Conservation (phyloP, 2,113 vertebrate species). For the Spilogale gracilis region DNA sequence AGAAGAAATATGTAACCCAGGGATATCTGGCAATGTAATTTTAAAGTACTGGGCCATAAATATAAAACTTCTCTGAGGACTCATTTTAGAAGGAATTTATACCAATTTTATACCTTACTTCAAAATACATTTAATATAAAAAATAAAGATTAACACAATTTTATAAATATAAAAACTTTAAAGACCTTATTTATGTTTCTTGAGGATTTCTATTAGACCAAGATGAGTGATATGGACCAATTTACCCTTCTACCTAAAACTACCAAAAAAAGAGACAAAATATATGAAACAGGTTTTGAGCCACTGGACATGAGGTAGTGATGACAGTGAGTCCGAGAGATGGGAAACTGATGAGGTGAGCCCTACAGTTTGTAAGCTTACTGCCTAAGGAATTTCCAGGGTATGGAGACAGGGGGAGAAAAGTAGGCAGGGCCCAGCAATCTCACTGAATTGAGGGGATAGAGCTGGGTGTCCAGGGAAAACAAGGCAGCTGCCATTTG, state of each 20-base stretch:
- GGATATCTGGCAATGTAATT: not conserved
- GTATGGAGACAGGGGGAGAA: not conserved
- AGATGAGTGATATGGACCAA: not conserved
- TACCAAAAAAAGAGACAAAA: not conserved
- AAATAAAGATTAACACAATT: constrained; percentile 11
- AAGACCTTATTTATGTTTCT: not conserved
- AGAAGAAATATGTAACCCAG: not conserved
- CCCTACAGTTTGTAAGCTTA: not conserved
- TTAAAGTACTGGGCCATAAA: not conserved
- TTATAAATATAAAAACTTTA: not conserved
- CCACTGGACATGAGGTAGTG: not conserved
- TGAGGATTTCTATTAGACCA: constrained; percentile 47
- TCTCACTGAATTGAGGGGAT: not conserved
- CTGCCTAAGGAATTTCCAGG: not conserved
- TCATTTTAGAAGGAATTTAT: not conserved
- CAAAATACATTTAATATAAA: constrained; percentile 15
- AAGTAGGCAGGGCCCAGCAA: not conserved
- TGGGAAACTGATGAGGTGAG: not conserved
- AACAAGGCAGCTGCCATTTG: not conserved
- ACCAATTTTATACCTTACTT: not conserved
- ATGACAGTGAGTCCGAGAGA: not conserved
- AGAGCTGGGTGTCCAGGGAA: not conserved
- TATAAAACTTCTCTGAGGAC: not conserved
- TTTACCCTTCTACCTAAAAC: not conserved
- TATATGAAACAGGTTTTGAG: not conserved